Conservation (phyloP, 2,113 vertebrate species). For the Crotophaga sulcirostris region DNA sequence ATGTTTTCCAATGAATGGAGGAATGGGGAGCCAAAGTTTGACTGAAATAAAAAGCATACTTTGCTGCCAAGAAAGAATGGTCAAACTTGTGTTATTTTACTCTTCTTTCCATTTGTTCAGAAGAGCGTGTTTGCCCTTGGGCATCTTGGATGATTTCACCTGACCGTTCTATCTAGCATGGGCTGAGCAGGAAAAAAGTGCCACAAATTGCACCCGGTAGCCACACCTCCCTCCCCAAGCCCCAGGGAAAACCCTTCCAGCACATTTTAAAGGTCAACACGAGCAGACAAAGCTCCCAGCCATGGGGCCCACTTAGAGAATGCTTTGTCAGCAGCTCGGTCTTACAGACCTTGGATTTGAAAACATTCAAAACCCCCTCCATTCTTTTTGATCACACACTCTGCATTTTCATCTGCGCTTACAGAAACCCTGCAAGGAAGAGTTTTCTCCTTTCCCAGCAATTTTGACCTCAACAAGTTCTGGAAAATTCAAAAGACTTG, state of each 20-base stretch:
- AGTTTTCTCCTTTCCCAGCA: not conserved
- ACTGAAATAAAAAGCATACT: not conserved
- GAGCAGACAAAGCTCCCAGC: not conserved
- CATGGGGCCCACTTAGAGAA: not conserved
- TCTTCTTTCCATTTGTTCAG: not conserved
- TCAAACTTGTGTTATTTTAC: not conserved
- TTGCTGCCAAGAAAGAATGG: not conserved
- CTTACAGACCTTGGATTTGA: not conserved
- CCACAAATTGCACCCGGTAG: not conserved
- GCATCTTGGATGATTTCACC: not conserved
- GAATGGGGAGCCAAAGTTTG: not conserved
- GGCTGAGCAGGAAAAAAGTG: not conserved
- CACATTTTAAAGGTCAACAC: not conserved
- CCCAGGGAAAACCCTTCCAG: not conserved
- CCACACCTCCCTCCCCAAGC: not conserved
- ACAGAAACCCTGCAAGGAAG: not conserved
- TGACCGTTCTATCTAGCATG: not conserved
- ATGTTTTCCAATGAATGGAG: not conserved
- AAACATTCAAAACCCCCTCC: not conserved
- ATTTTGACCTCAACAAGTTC: constrained; percentile 30
- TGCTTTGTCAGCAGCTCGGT: not conserved
- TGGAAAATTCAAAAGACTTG: not conserved
- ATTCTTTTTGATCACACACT: not conserved
- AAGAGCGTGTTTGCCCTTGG: not conserved
- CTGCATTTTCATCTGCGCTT: not conserved